Evolutionary conservation across 2,113 vertebrate genomes (phyloP).

Genomic region (Hystrix cristata): DNA sequence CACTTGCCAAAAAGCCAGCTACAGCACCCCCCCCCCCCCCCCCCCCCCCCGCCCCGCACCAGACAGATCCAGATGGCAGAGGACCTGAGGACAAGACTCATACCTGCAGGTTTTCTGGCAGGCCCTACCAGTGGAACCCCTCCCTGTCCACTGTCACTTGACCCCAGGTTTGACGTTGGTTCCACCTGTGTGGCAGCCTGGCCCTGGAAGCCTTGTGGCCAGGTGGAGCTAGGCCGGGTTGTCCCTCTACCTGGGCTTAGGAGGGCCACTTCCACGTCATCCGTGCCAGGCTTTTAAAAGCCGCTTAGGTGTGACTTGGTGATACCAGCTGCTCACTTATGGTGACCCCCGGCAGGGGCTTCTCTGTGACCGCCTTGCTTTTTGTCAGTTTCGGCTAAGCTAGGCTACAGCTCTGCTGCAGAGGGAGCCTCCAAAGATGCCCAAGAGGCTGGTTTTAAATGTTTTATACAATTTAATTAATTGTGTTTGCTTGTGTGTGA

Average conservation of each 20-base stretch:
- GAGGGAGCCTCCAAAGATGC: not conserved
- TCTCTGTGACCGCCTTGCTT: not conserved
- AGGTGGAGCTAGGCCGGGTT: not conserved
- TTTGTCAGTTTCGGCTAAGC: not conserved
- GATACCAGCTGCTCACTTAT: constrained; percentile 2
- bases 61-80: not conserved
- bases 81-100: not conserved
- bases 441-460: not conserved
- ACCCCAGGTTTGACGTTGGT: not conserved
- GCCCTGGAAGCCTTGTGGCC: not conserved
- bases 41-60: too few relatives aligned
- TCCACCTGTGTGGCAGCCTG: not conserved
- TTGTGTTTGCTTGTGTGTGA: constrained; percentile 8
- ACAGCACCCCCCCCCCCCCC: too few relatives aligned
- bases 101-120: not conserved
- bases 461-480: not conserved
- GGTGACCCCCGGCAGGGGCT: constrained; percentile 12
- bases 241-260: not conserved
- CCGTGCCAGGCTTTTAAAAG: constrained; percentile 28
- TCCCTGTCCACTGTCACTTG: not conserved
- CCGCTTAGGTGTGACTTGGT: constrained; percentile 14
- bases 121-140: not conserved
- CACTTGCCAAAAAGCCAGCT: not conserved
- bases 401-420: not conserved
- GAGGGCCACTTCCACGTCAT: not conserved